Evolutionary conservation across 2,797 vertebrate genomes (phyloP).

Genomic region (Alfaro cultratus): DNA sequence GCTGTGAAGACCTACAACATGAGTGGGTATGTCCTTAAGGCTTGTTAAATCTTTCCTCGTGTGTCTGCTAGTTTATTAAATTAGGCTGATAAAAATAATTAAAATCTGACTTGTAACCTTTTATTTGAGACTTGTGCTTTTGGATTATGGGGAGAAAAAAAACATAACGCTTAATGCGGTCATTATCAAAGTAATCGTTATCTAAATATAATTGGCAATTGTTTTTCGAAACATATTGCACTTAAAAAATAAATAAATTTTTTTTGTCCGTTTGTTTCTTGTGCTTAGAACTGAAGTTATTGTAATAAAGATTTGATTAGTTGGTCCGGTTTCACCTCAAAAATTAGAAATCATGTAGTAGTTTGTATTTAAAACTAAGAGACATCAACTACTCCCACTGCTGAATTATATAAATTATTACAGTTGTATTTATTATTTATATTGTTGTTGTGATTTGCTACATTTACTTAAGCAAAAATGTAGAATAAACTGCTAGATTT

Average conservation of each 20-base stretch:
- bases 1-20: conserved; percentile 42
- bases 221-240: background rate
- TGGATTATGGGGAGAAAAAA: background rate
- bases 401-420: background rate
- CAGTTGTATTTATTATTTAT: background rate
- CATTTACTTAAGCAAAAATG: background rate
- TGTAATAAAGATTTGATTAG: background rate
- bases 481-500: background rate
- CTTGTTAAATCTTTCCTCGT: conserved; percentile 15
- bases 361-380: background rate
- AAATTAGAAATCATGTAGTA: background rate
- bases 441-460: background rate
- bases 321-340: background rate
- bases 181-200: background rate
- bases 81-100: background rate
- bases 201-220: background rate
- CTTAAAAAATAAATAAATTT: background rate
- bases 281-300: background rate
- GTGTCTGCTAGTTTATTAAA: conserved; percentile 5
- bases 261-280: background rate
- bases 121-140: background rate
- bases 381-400: background rate
- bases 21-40: conserved; percentile 48
- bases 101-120: background rate
- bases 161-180: background rate